Conservation (phyloP, 92 coral and sea anemone species). For the Zoanthus gigantus region DNA sequence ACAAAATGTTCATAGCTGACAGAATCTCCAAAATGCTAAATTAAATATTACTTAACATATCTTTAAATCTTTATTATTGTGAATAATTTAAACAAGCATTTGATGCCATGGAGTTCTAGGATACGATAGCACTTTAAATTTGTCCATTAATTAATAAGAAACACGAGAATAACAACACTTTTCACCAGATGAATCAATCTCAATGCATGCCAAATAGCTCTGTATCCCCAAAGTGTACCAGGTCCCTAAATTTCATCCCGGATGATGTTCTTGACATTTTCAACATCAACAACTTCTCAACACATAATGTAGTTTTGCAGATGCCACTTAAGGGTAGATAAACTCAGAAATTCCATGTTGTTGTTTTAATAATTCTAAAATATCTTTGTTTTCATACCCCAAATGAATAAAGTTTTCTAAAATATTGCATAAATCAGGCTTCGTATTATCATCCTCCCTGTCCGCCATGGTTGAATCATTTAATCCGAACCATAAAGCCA, state of each 20-base stretch:
- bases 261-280: constrained; percentile 40
- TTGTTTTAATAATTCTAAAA: constrained; percentile 13
- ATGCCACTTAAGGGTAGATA: constrained; percentile 1
- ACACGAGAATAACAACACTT: no score
- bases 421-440: no score
- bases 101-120: constrained; percentile 14
- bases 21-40: no score
- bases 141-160: no score
- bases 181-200: constrained; percentile 38
- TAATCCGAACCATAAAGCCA: no score
- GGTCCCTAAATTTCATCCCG: constrained; percentile 41
- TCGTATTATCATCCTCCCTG: no score
- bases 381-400: constrained; percentile 37
- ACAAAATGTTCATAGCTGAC: no score
- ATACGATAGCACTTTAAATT: no score
- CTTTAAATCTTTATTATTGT: no score
- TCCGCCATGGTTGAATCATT: no score
- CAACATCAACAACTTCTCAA: constrained; percentile 20
- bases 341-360: constrained; percentile 33
- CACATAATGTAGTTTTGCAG: constrained; percentile 23
- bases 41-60: no score
- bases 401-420: constrained; percentile 3
- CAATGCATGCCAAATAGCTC: constrained; percentile 63
- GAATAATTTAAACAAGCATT: neutral
- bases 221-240: constrained; percentile 50